Base-by-base conservation (phyloP, 2,113 vertebrate species). In the Acanthisitta chloris region DNA sequence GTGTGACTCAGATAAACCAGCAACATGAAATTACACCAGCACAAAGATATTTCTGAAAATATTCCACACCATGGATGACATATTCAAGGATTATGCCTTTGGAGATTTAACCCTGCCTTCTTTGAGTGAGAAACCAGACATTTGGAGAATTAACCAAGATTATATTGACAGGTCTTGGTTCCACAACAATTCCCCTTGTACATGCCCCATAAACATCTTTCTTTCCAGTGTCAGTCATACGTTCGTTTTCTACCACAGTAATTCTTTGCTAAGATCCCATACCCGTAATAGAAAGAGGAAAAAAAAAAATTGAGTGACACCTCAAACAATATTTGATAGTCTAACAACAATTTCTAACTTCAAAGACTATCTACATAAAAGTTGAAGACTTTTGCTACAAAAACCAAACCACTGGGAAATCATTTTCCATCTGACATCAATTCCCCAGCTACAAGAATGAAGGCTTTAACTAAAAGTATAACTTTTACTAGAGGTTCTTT, bases 321-420 rank as follows among this genome's bases (percentile, higher is more conserved):
- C 98, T 98, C 98, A 98, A 98, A 98, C 98, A 98, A 98, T 97
- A 96, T 98, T 97, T 98, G 96, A 98, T 97, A 98, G 96, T 97
- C 98, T 97, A 98, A 98, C 98, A 98, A 98, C 98, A 98, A 98
- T 98, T 98, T 98, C 95, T 97, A 97, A 97, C 98, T 98, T 98
- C 98, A 98, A 98, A 98, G 97, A 96, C 96, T 96, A 97, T 97
- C 97, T 97, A 98, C 98, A 98, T 98, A 98, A 98, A 98, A 98
- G 98, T 98, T 98, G 98, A 98, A 98, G 98, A 98, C 97, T 98
- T 98, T 98, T 98, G 97, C 98, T 98, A 98, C 97, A 98, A 98
- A 90, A 97, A 97, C 97, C 97, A 97, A 98, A 91, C 98, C 98
- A 97, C 23, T 98, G 98, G 98, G 98, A 98, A 98, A 98, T 98